These are phyloP conservation scores for Monopterus albus DNA, from an alignment of 2,113 vertebrate species.

Conservation along the genomic window DNA sequence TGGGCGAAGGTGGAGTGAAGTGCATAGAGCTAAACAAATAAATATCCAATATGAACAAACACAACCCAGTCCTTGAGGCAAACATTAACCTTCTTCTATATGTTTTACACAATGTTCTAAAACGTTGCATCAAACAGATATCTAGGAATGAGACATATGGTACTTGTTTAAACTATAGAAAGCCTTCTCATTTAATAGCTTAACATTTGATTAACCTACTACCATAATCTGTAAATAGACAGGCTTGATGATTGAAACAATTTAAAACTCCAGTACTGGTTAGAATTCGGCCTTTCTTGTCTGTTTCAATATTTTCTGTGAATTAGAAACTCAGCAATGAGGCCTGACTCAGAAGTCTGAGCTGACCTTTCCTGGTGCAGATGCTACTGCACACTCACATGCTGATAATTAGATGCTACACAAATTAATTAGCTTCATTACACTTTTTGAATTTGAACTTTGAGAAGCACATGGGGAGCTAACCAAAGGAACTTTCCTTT, in stretches of 20 bases:
- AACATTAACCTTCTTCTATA: background rate
- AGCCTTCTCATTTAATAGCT: background rate
- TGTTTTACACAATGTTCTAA: background rate
- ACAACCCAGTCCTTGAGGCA: background rate
- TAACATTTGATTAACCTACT: conserved; percentile 15
- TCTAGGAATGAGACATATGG: too few species aligned
- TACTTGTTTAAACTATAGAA: background rate
- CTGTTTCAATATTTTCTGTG: conserved; percentile 48
- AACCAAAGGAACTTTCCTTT: too few species aligned
- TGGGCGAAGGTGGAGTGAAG: background rate
- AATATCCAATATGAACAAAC: conserved; percentile 8
- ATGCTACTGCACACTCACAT: conserved; percentile 38
- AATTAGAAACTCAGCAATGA: conserved; percentile 32
- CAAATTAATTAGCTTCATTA: conserved; percentile 72
- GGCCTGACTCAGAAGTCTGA: conserved; percentile 21
- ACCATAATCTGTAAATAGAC: conserved; percentile 27
- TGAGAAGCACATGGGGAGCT: conserved; percentile 3
- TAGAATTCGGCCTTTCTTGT: conserved; percentile 9
- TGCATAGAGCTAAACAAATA: conserved; percentile 18
- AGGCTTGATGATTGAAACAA: conserved; percentile 26
- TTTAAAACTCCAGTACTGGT: background rate
- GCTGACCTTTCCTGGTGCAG: conserved; percentile 37
- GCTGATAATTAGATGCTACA: conserved; percentile 64
- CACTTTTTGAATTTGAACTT: conserved; percentile 59
- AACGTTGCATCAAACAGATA: conserved; percentile 8